A percentile compares a stretch with the other conserved stretches of the same genome.
These are phyloP conservation scores for Idris sp. DNA, from an alignment of 1,140 invertebrate species.

Conservation along the genomic window DNA sequence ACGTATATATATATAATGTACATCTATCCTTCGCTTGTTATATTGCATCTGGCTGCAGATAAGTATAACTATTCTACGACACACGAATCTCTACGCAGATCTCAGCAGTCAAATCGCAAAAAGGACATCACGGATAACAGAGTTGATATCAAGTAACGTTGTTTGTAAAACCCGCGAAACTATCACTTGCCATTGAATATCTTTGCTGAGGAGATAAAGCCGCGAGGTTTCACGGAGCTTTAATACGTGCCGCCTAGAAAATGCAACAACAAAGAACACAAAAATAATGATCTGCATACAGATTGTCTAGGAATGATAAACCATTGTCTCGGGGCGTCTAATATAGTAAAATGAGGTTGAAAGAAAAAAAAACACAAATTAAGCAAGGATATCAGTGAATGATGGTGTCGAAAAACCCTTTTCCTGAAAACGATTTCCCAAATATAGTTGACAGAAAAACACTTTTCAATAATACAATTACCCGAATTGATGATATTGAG, in stretches of 20 bases:
- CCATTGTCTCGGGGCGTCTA: constrained; percentile 22
- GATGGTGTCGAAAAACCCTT: too few relatives aligned
- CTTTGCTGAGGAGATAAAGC: constrained; percentile 56
- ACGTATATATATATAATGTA: constrained; percentile 36
- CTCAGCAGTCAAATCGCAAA: constrained; percentile 43
- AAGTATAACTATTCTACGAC: constrained; percentile 34
- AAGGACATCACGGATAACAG: constrained; percentile 41
- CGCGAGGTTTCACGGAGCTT: constrained; percentile 56
- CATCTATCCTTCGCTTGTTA: constrained; percentile 26
- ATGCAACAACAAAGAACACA: constrained; percentile 24
- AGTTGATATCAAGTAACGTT: constrained; percentile 54
- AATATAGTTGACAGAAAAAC: too few relatives aligned
- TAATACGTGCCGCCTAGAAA: constrained; percentile 51
- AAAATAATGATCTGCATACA: constrained; percentile 39
- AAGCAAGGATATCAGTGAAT: too few relatives aligned
- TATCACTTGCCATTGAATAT: constrained; percentile 61
- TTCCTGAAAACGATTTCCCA: too few relatives aligned
- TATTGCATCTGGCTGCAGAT: constrained; percentile 34
- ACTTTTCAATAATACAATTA: too few relatives aligned
- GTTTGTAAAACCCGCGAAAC: constrained; percentile 52
- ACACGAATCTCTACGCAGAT: constrained; percentile 28
- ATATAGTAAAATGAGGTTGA: constrained; percentile 39
- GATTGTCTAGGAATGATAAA: constrained; percentile 59
- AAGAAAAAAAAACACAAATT: constrained; percentile 36
- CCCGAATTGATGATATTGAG: too few relatives aligned